A percentile compares a stretch with the other conserved stretches of the same genome.
Conservation (phyloP, 2,113 vertebrate genomes). For the Isichthys henryi region DNA sequence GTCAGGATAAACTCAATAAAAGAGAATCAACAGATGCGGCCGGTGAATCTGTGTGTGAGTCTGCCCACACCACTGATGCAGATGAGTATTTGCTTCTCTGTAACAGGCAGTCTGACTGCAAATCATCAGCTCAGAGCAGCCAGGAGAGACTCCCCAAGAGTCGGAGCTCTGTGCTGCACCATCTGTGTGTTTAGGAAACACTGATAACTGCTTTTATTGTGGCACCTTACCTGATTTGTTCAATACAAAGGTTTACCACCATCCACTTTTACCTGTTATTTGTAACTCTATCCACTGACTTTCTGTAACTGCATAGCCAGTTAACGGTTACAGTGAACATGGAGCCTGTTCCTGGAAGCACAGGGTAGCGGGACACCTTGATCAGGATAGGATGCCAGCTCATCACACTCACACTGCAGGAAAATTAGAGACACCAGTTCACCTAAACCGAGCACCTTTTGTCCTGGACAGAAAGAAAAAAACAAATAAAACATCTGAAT, state of each 20-base stretch:
- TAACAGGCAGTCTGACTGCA: conserved; percentile 42
- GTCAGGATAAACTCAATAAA: neutral
- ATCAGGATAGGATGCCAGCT: neutral
- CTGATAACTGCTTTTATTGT: neutral
- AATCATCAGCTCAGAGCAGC: neutral
- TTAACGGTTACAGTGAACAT: neutral
- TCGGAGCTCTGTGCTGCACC: conserved; percentile 3
- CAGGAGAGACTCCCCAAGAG: neutral
- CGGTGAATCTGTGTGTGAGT: neutral
- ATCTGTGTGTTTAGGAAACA: neutral
- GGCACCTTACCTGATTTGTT: neutral
- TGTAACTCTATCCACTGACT: neutral
- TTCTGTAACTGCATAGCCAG: neutral
- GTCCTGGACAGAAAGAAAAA: neutral
- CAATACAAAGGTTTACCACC: neutral
- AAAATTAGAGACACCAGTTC: neutral
- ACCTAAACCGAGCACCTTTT: neutral
- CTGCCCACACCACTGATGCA: conserved; percentile 35
- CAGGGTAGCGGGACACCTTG: neutral
- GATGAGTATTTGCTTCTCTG: conserved; percentile 48
- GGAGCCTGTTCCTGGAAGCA: neutral
- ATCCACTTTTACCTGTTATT: neutral
- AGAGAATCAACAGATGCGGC: neutral
- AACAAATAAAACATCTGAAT: neutral
- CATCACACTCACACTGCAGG: neutral